Conservation (phyloP, 2,113 vertebrate genomes). For the Paedocypris sp. region DNA sequence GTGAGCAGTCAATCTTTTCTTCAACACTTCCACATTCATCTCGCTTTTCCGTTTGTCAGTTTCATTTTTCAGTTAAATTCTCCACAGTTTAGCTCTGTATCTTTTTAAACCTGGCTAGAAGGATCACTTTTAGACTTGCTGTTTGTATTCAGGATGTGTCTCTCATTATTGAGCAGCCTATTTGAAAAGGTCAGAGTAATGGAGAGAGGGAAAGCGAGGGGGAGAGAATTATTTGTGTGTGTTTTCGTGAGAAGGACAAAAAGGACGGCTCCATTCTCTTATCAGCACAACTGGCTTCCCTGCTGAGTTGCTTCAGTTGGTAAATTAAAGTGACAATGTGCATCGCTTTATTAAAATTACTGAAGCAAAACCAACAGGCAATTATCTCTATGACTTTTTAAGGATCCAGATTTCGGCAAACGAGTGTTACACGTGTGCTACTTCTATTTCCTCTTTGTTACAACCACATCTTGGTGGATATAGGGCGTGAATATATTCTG, state of each 20-base stretch:
- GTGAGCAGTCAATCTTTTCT: conserved; percentile 52
- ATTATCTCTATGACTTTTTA: conserved; percentile 34
- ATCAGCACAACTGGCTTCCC: conserved; percentile 18
- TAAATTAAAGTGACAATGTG: conserved; percentile 35
- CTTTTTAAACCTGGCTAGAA: conserved; percentile 15
- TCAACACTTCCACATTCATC: background rate
- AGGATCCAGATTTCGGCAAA: conserved; percentile 25
- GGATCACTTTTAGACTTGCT: conserved; percentile 10
- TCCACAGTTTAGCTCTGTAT: conserved; percentile 8
- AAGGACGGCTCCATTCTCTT: conserved; percentile 23
- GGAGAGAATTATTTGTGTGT: background rate
- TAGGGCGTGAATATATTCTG: no score
- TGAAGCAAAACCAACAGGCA: conserved; percentile 34
- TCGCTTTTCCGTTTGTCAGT: background rate
- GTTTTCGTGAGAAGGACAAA: background rate
- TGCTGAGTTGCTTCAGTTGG: conserved; percentile 19
- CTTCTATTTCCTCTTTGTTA: conserved; percentile 26
- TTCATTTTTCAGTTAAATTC: conserved; percentile 4
- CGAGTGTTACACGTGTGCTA: conserved; percentile 10
- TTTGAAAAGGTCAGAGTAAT: conserved; percentile 35
- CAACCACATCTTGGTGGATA: conserved; percentile 38
- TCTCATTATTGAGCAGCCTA: conserved; percentile 31
- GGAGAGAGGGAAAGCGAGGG: conserved; percentile 5
- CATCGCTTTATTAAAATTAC: conserved; percentile 43
- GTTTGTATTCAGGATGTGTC: conserved; percentile 32